Conservation (phyloP, 1,140 invertebrate species). For the Drosophila aff. region DNA sequence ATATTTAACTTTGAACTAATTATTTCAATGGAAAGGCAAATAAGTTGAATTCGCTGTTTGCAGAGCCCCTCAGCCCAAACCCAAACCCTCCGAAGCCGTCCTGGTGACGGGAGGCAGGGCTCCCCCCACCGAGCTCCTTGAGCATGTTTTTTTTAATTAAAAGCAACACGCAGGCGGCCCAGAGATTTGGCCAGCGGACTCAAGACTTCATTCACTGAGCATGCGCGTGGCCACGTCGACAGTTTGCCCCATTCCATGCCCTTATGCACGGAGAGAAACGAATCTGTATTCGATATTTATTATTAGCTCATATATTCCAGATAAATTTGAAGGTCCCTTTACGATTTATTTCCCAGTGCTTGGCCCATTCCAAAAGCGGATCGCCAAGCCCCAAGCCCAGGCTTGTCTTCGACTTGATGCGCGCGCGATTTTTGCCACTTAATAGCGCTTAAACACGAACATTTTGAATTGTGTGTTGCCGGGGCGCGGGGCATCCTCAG, state of each 20-base stretch:
- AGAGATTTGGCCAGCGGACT: conserved; percentile 29
- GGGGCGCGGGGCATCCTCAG: conserved; percentile 18
- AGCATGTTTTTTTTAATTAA: conserved; percentile 83
- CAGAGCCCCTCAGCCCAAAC: not conserved
- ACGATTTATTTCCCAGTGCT: not conserved
- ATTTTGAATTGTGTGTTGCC: conserved; percentile 76
- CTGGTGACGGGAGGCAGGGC: not conserved
- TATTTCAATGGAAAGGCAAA: conserved; percentile 85
- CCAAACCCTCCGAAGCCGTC: not conserved
- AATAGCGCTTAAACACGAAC: conserved; percentile 85
- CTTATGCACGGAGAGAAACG: conserved; percentile 12
- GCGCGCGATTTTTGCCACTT: conserved; percentile 83
- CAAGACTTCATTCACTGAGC: conserved; percentile 59
- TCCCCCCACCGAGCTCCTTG: conserved; percentile 20
- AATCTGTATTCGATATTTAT: not conserved
- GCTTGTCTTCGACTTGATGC: conserved; percentile 60
- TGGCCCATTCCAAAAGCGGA: conserved; percentile 15
- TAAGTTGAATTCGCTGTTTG: conserved; percentile 74
- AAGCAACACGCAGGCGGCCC: conserved; percentile 81
- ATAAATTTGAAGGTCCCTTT: not conserved
- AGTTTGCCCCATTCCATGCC: conserved; percentile 3
- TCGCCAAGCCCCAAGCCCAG: conserved; percentile 15
- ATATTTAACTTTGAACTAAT: conserved; percentile 85
- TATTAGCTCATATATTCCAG: not conserved
- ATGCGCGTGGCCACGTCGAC: conserved; percentile 76